Evolutionary conservation across 2,888 invertebrate species (phyloP).

Genomic region (Caenorhabditis sp.): DNA sequence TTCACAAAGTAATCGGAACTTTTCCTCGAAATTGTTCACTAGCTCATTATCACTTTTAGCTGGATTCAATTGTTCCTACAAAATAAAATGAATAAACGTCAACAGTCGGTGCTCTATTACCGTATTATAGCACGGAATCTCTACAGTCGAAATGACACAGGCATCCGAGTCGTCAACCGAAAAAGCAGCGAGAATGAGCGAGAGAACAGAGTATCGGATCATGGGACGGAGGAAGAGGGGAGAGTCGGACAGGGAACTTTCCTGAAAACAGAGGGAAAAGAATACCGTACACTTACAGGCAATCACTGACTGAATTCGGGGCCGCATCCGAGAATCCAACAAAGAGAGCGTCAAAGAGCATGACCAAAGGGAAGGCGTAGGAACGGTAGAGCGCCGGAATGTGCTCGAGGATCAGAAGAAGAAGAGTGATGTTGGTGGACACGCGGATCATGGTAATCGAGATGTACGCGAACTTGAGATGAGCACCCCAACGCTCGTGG

Average conservation of each 20-base stretch:
- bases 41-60: not conserved
- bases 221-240: constrained; percentile 10
- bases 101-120: no score
- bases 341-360: not conserved
- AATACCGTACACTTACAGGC: not conserved
- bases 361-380: constrained; percentile 15
- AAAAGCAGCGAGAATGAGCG: not conserved
- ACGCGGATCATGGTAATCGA: not conserved
- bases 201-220: constrained; percentile 12
- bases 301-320: not conserved
- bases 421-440: not conserved
- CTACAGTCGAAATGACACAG: not conserved
- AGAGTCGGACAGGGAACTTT: not conserved
- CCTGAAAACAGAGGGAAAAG: not conserved
- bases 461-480: not conserved
- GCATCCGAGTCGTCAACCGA: constrained; percentile 9
- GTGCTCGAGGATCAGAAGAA: constrained; percentile 21
- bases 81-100: not conserved
- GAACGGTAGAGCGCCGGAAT: constrained; percentile 38
- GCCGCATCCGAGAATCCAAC: not conserved
- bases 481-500: not conserved
- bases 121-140: constrained; percentile 22
- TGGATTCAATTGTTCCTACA: not conserved
- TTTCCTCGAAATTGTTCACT: constrained; percentile 6
- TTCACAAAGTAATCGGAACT: constrained; percentile 18